A percentile compares a stretch with the other conserved stretches of the same genome.
These are phyloP conservation scores for Lapara coniferarum DNA, from an alignment of 2,888 invertebrate genomes.

Conservation along the genomic window DNA sequence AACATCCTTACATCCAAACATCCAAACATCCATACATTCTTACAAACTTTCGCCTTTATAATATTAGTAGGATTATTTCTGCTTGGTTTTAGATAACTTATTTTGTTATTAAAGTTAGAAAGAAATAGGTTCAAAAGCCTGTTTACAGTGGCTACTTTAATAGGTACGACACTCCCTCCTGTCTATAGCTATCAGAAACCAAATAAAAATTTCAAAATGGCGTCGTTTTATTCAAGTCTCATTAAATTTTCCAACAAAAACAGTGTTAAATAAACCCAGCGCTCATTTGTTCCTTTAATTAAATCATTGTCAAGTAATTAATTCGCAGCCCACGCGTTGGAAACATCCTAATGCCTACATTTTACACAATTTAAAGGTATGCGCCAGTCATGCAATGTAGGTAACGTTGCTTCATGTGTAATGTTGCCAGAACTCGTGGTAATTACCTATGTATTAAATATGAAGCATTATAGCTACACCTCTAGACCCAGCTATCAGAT, in stretches of 20 bases:
- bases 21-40: too few species aligned
- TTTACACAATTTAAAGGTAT: not conserved
- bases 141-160: too few species aligned
- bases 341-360: not conserved
- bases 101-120: too few species aligned
- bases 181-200: not conserved
- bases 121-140: too few species aligned
- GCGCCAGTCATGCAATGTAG: slow-evolving; percentile 6
- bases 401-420: not conserved
- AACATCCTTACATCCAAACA: too few species aligned
- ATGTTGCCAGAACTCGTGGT: not conserved
- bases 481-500: too few species aligned
- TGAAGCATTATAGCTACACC: too few species aligned
- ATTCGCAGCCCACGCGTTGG: not conserved
- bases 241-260: not conserved
- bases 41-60: too few species aligned
- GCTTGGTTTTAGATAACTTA: too few species aligned
- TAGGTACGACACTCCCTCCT: too few species aligned
- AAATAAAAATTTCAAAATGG: not conserved
- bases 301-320: slow-evolving; percentile 22
- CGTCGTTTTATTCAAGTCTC: not conserved
- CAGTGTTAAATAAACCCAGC: not conserved
- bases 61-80: too few species aligned
- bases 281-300: not conserved
- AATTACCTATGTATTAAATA: too few species aligned